Percentiles rank a stretch among this genome's conserved stretches.
Conservation (phyloP, 2,113 vertebrate genomes). For the Heterocephalus glaber region DNA sequence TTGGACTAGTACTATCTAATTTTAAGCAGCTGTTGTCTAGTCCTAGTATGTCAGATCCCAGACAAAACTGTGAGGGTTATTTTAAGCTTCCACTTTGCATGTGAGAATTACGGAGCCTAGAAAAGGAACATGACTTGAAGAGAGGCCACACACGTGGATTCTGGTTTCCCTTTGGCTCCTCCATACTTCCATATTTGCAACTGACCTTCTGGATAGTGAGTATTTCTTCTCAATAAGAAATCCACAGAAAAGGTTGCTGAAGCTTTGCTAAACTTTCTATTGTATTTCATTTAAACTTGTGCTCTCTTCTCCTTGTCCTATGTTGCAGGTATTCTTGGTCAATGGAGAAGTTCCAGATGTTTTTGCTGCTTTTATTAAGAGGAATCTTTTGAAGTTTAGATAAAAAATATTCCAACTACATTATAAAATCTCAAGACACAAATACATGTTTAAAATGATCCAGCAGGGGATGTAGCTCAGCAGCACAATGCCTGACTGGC, state of each 20-base stretch:
- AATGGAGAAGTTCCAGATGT: neutral
- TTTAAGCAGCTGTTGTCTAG: neutral
- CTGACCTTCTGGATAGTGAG: neutral
- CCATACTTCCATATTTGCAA: neutral
- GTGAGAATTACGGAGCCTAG: neutral
- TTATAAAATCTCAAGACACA: neutral
- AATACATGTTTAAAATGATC: neutral
- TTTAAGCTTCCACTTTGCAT: neutral
- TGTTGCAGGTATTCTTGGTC: neutral
- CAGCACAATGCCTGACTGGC: too few species aligned
- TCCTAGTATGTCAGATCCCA: neutral
- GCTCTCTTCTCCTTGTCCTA: neutral
- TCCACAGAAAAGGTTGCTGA: neutral
- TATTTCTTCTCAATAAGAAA: neutral
- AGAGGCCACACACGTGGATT: neutral
- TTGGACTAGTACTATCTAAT: neutral
- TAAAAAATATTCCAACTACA: neutral
- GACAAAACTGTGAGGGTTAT: neutral
- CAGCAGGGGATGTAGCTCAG: too few species aligned
- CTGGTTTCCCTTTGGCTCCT: neutral
- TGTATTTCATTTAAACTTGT: neutral
- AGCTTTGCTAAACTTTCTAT: neutral
- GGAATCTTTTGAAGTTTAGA: neutral
- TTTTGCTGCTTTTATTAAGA: conserved; percentile 5
- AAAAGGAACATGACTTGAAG: neutral